A percentile compares a stretch with the other conserved stretches of the same genome.
phyloP scores from a whole-genome alignment of 2,888 invertebrate species.

The Hirtodrosophila alboralis region DNA sequence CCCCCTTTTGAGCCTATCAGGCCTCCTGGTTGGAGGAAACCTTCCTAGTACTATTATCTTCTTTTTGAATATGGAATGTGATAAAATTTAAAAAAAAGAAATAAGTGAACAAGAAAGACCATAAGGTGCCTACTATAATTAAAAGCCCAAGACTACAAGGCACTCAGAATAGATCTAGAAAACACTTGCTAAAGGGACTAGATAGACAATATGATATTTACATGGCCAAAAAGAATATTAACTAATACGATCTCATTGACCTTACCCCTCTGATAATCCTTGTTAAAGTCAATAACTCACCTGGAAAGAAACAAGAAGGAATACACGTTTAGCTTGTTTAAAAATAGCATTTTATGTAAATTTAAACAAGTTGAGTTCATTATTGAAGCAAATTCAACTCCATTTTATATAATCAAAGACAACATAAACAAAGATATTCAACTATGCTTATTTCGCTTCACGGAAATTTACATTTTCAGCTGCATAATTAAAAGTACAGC shows the following conservation, averaged over 20 bases:
- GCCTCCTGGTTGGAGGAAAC: no score
- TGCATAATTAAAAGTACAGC: conserved; percentile 57
- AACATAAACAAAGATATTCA: conserved; percentile 32
- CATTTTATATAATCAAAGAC: conserved; percentile 26
- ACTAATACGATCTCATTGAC: not conserved
- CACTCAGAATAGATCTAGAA: no score
- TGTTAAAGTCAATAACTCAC: conserved; percentile 10
- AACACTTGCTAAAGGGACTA: no score
- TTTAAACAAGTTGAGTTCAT: conserved; percentile 1
- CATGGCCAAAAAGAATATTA: no score
- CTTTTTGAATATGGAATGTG: no score
- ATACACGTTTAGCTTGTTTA: conserved; percentile 11
- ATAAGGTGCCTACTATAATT: no score
- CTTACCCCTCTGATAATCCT: not conserved
- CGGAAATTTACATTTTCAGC: conserved; percentile 64
- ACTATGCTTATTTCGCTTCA: conserved; percentile 51
- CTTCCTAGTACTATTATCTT: no score
- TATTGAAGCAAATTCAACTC: conserved; percentile 3
- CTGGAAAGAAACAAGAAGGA: conserved; percentile 17
- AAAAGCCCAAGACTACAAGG: no score
- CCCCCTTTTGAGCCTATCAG: no score
- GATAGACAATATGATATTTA: no score
- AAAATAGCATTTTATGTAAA: not conserved
- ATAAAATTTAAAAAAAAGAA: no score
- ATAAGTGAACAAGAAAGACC: no score